Evolutionary conservation across 2,888 invertebrate genomes (phyloP), one percentile per base, ranked within the genome.

Genomic region (Embidobia sp.): DNA sequence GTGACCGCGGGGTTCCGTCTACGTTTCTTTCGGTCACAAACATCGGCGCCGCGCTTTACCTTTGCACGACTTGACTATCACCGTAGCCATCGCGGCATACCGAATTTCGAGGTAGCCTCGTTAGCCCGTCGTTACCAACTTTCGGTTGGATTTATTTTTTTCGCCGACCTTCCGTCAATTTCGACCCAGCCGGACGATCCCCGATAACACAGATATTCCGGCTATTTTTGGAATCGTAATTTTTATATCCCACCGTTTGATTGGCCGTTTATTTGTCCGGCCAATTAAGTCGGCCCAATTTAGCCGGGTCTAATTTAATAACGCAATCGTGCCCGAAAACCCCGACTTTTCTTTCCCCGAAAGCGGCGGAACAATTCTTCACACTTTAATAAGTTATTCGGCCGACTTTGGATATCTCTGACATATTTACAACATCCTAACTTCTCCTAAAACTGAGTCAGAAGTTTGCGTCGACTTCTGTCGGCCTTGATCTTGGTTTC

Each of bases 1-100:
- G 66, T 61, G 74, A 67, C 74, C 66, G 67, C 67, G 67, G 74
- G 74, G 67, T 74, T 74, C 74, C 74, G 74, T 66, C 74, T 74
- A 33, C 53, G 48, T 31, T 51, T 51, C 37, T 59, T 59, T 66
- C 46, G 66, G 44, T n/a, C 59, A 18, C 44, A 59, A 57, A 27
- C 31, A 64, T 33, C 66, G 73, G 73, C 73, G 73, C 66, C 73
- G 72, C 72, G 49, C 48, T 42, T 75, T 48, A 67, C 67, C 67
- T 61, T 61, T 67, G 61, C 66, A 66, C 67, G 67, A 51, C 37
- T 59, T 66, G 10, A 55, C 40, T 75, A 75, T 75, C 74, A 29
- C 2, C 44, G 48, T 35, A 31, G 66, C 53, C 59, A 74, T 74
- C 66, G 66, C 59, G 59, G 44, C 51, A 59, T 53, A 66, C 66